Evolutionary conservation across 2,113 vertebrate genomes (phyloP).

Genomic region (Antechinus flavipes): DNA sequence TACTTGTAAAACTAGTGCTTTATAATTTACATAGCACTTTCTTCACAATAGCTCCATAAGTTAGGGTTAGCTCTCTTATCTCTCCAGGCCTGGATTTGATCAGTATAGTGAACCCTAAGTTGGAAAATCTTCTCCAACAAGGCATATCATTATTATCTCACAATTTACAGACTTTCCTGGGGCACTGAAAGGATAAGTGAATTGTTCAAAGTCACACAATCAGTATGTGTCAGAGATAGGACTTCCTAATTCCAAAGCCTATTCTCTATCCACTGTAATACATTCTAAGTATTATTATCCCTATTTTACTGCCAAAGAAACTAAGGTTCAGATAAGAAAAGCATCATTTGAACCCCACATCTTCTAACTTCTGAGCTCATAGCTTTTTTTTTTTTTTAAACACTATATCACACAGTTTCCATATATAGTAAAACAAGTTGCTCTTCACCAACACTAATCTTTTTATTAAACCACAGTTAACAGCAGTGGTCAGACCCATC

Average conservation of each 20-base stretch:
- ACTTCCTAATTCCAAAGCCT: neutral
- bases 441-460: neutral
- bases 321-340: neutral
- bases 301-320: neutral
- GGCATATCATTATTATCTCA: neutral
- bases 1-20: neutral
- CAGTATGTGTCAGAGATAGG: neutral
- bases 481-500: slow-evolving; percentile 18
- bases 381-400: neutral
- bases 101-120: neutral
- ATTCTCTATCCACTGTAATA: neutral
- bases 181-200: neutral
- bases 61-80: neutral
- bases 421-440: neutral
- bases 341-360: neutral
- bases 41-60: neutral
- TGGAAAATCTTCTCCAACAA: neutral
- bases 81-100: neutral
- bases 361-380: neutral
- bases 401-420: neutral
- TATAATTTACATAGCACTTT: neutral
- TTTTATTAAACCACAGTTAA: slow-evolving; percentile 17
- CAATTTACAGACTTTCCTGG: neutral
- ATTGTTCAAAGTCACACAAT: neutral
- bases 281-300: neutral